Conservation (phyloP, 2,888 invertebrate genomes). For the Toxonevra muliebris region DNA sequence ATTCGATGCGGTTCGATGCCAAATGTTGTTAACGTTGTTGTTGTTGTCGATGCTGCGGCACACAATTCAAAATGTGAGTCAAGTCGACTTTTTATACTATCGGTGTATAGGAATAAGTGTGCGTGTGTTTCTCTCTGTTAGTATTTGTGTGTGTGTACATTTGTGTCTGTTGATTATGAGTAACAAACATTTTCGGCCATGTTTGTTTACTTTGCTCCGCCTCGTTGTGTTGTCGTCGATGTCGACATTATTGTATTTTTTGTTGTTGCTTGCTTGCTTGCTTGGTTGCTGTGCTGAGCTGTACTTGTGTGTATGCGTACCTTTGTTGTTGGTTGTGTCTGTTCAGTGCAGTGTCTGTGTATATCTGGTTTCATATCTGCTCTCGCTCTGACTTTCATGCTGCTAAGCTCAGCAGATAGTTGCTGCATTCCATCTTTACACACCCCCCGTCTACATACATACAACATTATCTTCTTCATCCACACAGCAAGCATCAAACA, state of each 20-base stretch:
- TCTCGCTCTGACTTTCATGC: slow-evolving; percentile 37
- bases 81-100: slow-evolving; percentile 35
- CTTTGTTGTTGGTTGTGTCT: slow-evolving; percentile 26
- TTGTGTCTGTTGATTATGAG: slow-evolving; percentile 50
- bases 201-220: slow-evolving; percentile 64
- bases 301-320: slow-evolving; percentile 39
- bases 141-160: slow-evolving; percentile 27
- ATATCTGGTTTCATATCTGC: slow-evolving; percentile 35
- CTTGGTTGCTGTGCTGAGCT: slow-evolving; percentile 35
- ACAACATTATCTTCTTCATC: too few species aligned
- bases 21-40: too few species aligned
- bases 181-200: slow-evolving; percentile 63
- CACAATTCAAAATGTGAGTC: slow-evolving; percentile 12
- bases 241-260: background rate
- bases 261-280: slow-evolving; percentile 4
- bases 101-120: background rate
- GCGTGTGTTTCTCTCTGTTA: slow-evolving; percentile 21
- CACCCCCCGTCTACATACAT: background rate
- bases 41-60: background rate
- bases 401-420: slow-evolving; percentile 41
- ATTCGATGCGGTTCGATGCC: too few species aligned
- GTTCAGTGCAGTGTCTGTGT: slow-evolving; percentile 22
- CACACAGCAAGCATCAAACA: slow-evolving; percentile 1
- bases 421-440: background rate
- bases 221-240: slow-evolving; percentile 49